A percentile compares a stretch with the other conserved stretches of the same genome.
phyloP scores from a whole-genome alignment of 2,797 vertebrate species.

The Melanotaenia parkinsoni region DNA sequence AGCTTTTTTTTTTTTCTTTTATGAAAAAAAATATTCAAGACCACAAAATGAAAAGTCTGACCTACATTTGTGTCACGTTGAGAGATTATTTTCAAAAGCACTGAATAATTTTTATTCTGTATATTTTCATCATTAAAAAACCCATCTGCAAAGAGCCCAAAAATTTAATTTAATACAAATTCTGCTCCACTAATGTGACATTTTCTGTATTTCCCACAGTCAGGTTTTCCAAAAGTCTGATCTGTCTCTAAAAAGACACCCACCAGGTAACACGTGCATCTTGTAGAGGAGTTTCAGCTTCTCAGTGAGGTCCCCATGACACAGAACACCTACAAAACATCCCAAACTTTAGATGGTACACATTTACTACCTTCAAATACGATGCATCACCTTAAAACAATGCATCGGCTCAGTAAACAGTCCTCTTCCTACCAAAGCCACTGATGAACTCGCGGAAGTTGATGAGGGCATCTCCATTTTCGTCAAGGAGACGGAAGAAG shows the following conservation, averaged over 20 bases:
- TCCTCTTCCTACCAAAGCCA: conserved; percentile 85
- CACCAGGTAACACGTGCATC: conserved; percentile 95
- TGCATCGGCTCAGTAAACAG: neutral
- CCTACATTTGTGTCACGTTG: neutral
- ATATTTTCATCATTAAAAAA: too few relatives aligned
- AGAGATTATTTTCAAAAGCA: neutral
- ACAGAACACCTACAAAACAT: conserved; percentile 87
- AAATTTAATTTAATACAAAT: neutral
- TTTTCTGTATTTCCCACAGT: neutral
- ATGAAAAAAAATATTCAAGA: too few relatives aligned
- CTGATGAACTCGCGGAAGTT: conserved; percentile 97
- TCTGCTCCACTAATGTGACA: neutral
- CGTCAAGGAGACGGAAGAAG: conserved; percentile 91
- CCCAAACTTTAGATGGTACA: conserved; percentile 2
- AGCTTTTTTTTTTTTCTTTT: neutral
- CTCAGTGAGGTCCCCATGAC: conserved; percentile 94
- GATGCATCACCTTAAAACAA: neutral
- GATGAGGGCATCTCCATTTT: conserved; percentile 92
- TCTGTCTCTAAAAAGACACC: conserved; percentile 54
- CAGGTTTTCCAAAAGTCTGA: neutral
- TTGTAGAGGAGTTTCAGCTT: conserved; percentile 96
- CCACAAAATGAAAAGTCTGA: neutral
- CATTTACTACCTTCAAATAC: neutral
- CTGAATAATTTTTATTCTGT: conserved; percentile 3
- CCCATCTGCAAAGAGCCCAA: too few relatives aligned